phyloP scores from a whole-genome alignment of 2,888 invertebrate genomes.

The Heliconius ethilla region DNA sequence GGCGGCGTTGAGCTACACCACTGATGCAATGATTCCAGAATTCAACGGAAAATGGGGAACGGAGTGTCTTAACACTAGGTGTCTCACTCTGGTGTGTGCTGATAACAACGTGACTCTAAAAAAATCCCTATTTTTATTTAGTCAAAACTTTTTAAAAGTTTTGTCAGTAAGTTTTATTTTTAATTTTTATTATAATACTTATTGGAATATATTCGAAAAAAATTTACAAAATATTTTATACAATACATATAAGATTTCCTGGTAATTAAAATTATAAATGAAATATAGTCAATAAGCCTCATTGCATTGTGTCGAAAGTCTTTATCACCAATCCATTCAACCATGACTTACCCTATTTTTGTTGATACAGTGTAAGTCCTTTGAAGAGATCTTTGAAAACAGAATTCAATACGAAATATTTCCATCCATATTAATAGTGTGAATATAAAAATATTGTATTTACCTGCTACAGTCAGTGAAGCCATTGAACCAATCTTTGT shows the following conservation, averaged over 20 bases:
- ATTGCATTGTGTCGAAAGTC: too few species aligned
- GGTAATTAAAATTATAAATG: too few species aligned
- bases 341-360: constrained; percentile 39
- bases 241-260: too few species aligned
- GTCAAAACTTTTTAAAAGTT: neutral
- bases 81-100: too few species aligned
- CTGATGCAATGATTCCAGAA: too few species aligned
- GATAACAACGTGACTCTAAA: too few species aligned
- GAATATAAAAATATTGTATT: neutral
- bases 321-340: neutral
- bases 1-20: too few species aligned
- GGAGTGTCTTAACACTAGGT: too few species aligned
- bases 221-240: neutral
- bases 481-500: neutral
- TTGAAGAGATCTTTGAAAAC: constrained; percentile 14
- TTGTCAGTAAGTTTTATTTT: neutral
- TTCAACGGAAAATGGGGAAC: too few species aligned
- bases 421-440: neutral
- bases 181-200: neutral
- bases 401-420: neutral
- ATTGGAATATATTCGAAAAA: neutral
- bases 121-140: neutral
- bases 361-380: constrained; percentile 51
- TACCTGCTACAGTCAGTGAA: neutral
- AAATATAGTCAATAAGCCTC: too few species aligned